Evolutionary conservation across 2,113 vertebrate species (phyloP).

Genomic region (Xiphorhynchus elegans): DNA sequence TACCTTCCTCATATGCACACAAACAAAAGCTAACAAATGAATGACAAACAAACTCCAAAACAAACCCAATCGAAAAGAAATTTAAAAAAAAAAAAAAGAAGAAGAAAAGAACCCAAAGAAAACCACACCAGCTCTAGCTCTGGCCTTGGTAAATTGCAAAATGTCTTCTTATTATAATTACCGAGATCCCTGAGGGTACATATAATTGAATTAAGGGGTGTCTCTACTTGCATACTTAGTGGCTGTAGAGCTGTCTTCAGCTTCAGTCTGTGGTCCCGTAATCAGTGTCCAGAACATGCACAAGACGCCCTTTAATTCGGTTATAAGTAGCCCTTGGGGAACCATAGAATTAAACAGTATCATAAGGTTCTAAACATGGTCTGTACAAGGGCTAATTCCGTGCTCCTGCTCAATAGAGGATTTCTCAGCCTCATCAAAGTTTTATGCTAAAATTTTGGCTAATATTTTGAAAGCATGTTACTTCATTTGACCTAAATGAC

Average conservation of each 20-base stretch:
- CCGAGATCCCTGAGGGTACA: slow-evolving; percentile 21
- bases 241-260: slow-evolving; percentile 56
- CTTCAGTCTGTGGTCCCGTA: slow-evolving; percentile 56
- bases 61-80: not conserved
- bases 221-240: slow-evolving; percentile 59
- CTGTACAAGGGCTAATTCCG: slow-evolving; percentile 43
- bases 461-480: slow-evolving; percentile 70
- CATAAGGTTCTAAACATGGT: slow-evolving; percentile 62
- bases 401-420: not conserved
- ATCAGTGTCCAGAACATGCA: slow-evolving; percentile 64
- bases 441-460: slow-evolving; percentile 67
- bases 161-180: slow-evolving; percentile 49
- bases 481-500: slow-evolving; percentile 69
- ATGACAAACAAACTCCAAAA: not conserved
- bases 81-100: not conserved
- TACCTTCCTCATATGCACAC: not conserved
- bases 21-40: not conserved
- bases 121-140: not conserved
- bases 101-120: not conserved
- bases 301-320: slow-evolving; percentile 56
- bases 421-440: slow-evolving; percentile 68
- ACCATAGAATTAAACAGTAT: slow-evolving; percentile 58
- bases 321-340: slow-evolving; percentile 64
- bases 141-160: slow-evolving; percentile 39
- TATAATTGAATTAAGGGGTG: slow-evolving; percentile 65